phyloP scores from a whole-genome alignment of 2,888 invertebrate species.

The Pyrgus malvae region DNA sequence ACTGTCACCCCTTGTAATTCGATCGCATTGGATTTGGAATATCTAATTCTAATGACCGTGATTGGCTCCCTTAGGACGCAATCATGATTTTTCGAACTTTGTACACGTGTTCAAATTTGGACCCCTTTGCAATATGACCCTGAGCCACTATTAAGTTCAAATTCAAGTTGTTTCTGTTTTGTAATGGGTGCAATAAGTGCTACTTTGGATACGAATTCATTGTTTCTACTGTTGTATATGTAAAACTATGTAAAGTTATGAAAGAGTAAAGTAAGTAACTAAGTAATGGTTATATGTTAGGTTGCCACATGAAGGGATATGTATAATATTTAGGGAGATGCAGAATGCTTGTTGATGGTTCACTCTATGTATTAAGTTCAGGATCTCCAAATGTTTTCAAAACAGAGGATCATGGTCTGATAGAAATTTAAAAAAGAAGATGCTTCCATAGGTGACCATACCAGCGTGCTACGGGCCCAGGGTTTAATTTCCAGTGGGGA shows the following conservation, averaged over 20 bases:
- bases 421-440: no score
- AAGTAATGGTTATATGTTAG: background rate
- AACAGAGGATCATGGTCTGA: no score
- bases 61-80: conserved; percentile 79
- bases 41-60: conserved; percentile 79
- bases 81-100: conserved; percentile 76
- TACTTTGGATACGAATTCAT: conserved; percentile 1
- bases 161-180: conserved; percentile 23
- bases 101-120: conserved; percentile 77
- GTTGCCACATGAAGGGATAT: no score
- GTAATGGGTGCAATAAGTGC: conserved; percentile 8
- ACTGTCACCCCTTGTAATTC: conserved; percentile 68
- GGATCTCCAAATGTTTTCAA: no score
- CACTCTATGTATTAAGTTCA: no score
- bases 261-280: background rate
- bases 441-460: no score
- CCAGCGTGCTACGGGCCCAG: no score
- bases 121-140: conserved; percentile 71
- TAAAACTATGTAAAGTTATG: background rate
- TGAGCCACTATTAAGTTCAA: conserved; percentile 42
- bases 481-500: no score
- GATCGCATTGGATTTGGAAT: conserved; percentile 74
- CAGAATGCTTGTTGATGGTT: no score
- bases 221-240: background rate
- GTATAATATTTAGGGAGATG: no score